Evolutionary conservation across 2,797 vertebrate genomes (phyloP).

Genomic region (Parauchenoglanis ngamensis): DNA sequence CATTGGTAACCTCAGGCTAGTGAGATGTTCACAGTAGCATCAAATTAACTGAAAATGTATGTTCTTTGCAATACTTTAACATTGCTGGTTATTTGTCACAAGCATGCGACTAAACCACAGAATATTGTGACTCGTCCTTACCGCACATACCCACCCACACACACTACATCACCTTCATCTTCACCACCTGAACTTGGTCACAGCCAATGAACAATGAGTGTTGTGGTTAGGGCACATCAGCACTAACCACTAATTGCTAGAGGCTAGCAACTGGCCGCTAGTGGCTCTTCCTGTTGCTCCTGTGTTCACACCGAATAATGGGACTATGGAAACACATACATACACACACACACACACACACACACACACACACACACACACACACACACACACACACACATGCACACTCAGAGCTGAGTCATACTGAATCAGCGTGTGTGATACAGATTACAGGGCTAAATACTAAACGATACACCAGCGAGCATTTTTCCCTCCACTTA

Average conservation of each 20-base stretch:
- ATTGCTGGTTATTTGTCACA: background rate
- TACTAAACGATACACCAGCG: background rate
- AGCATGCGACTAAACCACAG: background rate
- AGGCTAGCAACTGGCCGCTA: conserved; percentile 44
- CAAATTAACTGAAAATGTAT: background rate
- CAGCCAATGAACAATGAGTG: conserved; percentile 72
- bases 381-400: conserved; percentile 5
- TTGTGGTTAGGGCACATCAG: conserved; percentile 70
- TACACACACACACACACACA: conserved; percentile 1
- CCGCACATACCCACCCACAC: conserved; percentile 7
- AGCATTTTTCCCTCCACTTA: background rate
- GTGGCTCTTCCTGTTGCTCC: conserved; percentile 14
- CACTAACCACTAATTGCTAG: conserved; percentile 46
- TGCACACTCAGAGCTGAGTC: conserved; percentile 31
- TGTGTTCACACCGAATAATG: background rate
- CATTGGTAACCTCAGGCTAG: background rate
- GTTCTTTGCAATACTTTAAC: background rate
- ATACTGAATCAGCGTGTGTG: conserved; percentile 27
- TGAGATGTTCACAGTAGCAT: no score
- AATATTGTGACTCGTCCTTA: background rate
- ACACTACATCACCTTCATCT: conserved; percentile 19
- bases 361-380: background rate
- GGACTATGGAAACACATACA: conserved; percentile 7
- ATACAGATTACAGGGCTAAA: conserved; percentile 15
- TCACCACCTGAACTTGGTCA: conserved; percentile 58